phyloP scores from a whole-genome alignment of 2,797 vertebrate species.

The Typhlichthys eigenmanni region DNA sequence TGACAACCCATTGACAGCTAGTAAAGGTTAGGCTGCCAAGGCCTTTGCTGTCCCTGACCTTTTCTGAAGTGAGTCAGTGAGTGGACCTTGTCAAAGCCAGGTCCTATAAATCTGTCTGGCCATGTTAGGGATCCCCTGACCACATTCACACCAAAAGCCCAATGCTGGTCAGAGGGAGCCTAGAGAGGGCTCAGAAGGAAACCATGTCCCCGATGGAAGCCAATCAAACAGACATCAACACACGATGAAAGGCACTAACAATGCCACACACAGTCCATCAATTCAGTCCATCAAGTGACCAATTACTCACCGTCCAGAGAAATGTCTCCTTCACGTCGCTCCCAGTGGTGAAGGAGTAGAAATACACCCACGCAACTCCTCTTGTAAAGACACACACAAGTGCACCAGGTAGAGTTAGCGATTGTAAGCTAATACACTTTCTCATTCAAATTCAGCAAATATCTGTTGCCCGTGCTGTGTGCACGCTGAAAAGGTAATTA shows the following conservation, averaged over 20 bases:
- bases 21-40: conserved; percentile 56
- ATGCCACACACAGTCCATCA: conserved; percentile 54
- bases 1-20: conserved; percentile 26
- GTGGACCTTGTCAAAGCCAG: conserved; percentile 49
- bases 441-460: no score
- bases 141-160: conserved; percentile 42
- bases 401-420: no score
- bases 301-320: conserved; percentile 63
- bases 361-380: no score
- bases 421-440: no score
- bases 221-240: conserved; percentile 75
- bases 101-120: conserved; percentile 48
- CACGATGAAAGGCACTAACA: conserved; percentile 55
- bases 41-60: conserved; percentile 44
- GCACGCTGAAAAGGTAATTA: no score
- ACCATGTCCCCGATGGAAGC: conserved; percentile 74
- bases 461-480: no score
- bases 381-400: no score
- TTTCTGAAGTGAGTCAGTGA: conserved; percentile 6
- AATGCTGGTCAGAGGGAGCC: conserved; percentile 60
- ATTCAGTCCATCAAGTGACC: conserved; percentile 49
- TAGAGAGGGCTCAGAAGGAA: conserved; percentile 40
- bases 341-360: conserved; percentile 7
- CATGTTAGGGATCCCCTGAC: conserved; percentile 68
- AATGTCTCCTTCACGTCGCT: conserved; percentile 30